Conservation (phyloP, 2,888 invertebrate species). For the Mythimna albipuncta region DNA sequence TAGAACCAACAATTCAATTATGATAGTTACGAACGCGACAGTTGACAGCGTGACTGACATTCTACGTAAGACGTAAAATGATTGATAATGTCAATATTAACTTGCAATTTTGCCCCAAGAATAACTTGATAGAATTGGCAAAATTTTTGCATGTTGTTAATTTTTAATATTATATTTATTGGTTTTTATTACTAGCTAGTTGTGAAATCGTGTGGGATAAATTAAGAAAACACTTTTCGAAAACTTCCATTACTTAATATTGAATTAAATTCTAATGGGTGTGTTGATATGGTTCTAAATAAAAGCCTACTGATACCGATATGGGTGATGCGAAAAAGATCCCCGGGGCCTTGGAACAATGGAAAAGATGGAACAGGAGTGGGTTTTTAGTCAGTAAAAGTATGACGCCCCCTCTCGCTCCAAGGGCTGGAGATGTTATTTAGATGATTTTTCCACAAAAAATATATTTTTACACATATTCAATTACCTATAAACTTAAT, state of each 20-base stretch:
- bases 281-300: no score
- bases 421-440: no score
- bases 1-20: constrained; percentile 67
- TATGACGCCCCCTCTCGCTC: no score
- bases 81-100: constrained; percentile 45
- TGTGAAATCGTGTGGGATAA: constrained; percentile 26
- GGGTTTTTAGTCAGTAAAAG: no score
- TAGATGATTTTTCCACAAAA: no score
- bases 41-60: constrained; percentile 48
- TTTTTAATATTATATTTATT: constrained; percentile 20
- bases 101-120: constrained; percentile 21
- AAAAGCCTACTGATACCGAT: no score
- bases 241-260: not conserved
- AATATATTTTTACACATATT: no score
- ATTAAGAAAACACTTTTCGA: not conserved
- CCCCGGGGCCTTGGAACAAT: no score
- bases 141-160: constrained; percentile 24
- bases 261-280: not conserved
- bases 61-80: constrained; percentile 11
- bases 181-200: constrained; percentile 9
- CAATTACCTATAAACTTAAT: no score
- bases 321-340: no score
- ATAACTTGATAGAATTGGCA: constrained; percentile 14
- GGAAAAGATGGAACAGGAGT: no score
- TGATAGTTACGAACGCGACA: constrained; percentile 59